phyloP scores from a whole-genome alignment of 1,140 invertebrate genomes.

The Ectropis grisescens region DNA sequence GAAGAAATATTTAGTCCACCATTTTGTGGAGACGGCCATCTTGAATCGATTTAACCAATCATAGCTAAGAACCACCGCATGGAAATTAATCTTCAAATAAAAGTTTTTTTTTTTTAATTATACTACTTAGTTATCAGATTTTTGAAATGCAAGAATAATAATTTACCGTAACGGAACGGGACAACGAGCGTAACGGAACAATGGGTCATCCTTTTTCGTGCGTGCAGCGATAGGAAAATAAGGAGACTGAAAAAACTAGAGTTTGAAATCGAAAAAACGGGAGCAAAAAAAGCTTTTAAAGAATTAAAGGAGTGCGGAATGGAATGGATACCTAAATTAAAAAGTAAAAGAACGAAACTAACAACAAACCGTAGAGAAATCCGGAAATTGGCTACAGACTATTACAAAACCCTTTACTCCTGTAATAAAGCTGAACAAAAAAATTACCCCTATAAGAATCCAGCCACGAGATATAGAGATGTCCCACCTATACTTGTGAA shows the following conservation, averaged over 20 bases:
- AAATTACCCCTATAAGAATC: background rate
- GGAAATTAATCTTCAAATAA: no score
- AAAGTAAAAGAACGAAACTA: background rate
- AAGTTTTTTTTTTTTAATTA: no score
- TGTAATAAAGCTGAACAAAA: background rate
- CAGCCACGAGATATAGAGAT: background rate
- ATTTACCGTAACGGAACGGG: no score
- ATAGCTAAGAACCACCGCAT: no score
- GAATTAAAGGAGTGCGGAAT: constrained; percentile 4
- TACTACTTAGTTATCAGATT: no score
- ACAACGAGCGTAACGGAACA: no score
- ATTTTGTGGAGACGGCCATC: no score
- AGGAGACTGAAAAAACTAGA: background rate
- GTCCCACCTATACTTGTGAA: background rate
- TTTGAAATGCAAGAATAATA: no score
- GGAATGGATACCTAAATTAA: constrained; percentile 5
- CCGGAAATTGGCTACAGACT: background rate
- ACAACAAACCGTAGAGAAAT: background rate
- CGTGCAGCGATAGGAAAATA: background rate
- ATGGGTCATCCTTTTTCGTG: no score
- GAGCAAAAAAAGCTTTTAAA: constrained; percentile 4
- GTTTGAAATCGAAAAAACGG: constrained; percentile 1
- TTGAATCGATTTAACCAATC: no score
- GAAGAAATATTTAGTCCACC: no score
- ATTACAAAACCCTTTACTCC: background rate